Evolutionary conservation across 2,888 invertebrate genomes (phyloP).

Genomic region (Herminia tarsipennalis): DNA sequence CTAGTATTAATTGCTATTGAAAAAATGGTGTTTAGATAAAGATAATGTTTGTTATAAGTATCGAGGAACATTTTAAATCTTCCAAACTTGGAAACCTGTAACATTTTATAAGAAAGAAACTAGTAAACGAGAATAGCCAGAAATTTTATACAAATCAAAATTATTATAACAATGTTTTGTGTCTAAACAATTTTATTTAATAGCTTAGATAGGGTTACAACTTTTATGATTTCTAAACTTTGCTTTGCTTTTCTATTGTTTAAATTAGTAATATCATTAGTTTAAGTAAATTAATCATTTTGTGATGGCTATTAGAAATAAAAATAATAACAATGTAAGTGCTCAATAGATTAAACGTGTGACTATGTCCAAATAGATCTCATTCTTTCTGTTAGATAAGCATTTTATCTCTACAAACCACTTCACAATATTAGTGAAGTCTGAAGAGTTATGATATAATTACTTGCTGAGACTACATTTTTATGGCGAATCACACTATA

Average conservation of each 20-base stretch:
- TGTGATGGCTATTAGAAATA: slow-evolving; percentile 34
- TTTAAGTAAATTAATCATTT: slow-evolving; percentile 27
- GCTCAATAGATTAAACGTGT: slow-evolving; percentile 26
- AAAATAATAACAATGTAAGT: slow-evolving; percentile 23
- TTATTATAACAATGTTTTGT: too few species aligned
- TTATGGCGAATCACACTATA: slow-evolving; percentile 28
- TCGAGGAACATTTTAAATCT: too few species aligned
- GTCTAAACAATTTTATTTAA: too few species aligned
- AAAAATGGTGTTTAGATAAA: background rate
- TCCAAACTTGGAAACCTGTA: too few species aligned
- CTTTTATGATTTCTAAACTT: slow-evolving; percentile 12
- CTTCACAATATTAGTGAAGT: slow-evolving; percentile 3
- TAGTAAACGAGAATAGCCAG: too few species aligned
- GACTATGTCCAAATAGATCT: slow-evolving; percentile 44
- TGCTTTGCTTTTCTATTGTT: slow-evolving; percentile 32
- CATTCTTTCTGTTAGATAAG: slow-evolving; percentile 31
- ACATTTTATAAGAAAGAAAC: too few species aligned
- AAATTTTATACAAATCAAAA: too few species aligned
- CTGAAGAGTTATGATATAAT: background rate
- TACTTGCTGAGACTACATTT: slow-evolving; percentile 8
- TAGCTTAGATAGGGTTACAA: too few species aligned
- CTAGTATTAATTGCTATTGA: slow-evolving; percentile 60
- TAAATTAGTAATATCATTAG: slow-evolving; percentile 17
- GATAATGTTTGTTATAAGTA: too few species aligned
- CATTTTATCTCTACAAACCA: slow-evolving; percentile 14